Percentiles rank a stretch among this genome's conserved stretches.
phyloP scores from a whole-genome alignment of 2,113 vertebrate species.

The Sapayoa aenigma region DNA sequence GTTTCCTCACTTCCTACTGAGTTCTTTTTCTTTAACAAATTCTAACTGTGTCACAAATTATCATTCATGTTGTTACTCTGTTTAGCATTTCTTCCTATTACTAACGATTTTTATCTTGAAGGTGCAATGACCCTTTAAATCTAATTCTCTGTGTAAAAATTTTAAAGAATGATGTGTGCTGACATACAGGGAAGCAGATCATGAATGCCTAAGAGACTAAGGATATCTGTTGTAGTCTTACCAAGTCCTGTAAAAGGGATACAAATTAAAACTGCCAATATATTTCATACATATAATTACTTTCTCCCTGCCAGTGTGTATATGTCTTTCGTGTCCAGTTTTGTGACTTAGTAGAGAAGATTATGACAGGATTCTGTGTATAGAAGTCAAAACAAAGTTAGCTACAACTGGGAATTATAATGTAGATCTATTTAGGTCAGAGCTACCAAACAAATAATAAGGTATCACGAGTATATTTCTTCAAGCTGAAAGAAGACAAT shows the following conservation, averaged over 20 bases:
- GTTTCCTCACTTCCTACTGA: neutral
- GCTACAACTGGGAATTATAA: neutral
- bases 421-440: neutral
- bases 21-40: neutral
- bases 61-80: neutral
- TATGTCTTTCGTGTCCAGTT: neutral
- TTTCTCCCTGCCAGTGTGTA: neutral
- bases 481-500: neutral
- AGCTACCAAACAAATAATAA: neutral
- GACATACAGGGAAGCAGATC: neutral
- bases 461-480: neutral
- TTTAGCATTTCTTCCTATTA: neutral
- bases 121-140: neutral
- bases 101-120: neutral
- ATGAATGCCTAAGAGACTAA: neutral
- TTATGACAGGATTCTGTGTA: neutral
- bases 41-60: neutral
- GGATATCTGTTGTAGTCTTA: neutral
- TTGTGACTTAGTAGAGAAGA: neutral
- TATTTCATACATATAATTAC: neutral
- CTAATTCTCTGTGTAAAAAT: neutral
- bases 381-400: neutral
- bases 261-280: neutral
- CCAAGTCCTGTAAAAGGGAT: neutral
- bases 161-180: neutral